phyloP scores from a whole-genome alignment of 2,888 invertebrate species.

The Mechanitis mazaeus region DNA sequence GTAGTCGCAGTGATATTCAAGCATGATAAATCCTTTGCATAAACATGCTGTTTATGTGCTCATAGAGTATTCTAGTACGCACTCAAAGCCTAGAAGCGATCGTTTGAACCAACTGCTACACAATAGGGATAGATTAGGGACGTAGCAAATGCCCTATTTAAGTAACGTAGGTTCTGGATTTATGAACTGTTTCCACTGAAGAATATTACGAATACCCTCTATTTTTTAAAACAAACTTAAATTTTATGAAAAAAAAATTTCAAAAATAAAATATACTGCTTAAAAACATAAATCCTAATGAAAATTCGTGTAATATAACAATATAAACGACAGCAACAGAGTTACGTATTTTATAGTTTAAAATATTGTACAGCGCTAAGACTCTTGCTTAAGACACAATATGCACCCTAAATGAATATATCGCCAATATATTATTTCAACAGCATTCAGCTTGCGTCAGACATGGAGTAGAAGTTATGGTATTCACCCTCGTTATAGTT shows the following conservation, averaged over 20 bases:
- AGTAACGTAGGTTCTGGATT: neutral
- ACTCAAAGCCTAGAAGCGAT: constrained; percentile 19
- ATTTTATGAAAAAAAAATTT: no score
- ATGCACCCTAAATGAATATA: constrained; percentile 4
- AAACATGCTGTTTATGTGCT: no score
- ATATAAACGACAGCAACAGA: no score
- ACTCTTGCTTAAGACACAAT: neutral
- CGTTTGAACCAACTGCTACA: constrained; percentile 30
- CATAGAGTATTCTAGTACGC: neutral
- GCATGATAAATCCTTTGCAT: neutral
- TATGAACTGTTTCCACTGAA: no score
- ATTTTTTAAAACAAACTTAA: no score
- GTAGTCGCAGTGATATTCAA: neutral
- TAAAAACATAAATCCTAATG: no score
- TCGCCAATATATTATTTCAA: constrained; percentile 4
- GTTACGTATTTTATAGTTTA: neutral
- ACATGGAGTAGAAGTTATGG: constrained; percentile 5
- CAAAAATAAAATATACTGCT: no score
- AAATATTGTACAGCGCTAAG: no score
- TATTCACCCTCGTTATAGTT: constrained; percentile 4
- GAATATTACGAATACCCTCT: no score
- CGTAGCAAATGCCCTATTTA: neutral
- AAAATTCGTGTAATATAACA: no score
- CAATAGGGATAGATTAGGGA: constrained; percentile 31
- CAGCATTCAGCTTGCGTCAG: neutral